Conservation (phyloP, 1,140 invertebrate genomes). For the Trachelipus rathkii region DNA sequence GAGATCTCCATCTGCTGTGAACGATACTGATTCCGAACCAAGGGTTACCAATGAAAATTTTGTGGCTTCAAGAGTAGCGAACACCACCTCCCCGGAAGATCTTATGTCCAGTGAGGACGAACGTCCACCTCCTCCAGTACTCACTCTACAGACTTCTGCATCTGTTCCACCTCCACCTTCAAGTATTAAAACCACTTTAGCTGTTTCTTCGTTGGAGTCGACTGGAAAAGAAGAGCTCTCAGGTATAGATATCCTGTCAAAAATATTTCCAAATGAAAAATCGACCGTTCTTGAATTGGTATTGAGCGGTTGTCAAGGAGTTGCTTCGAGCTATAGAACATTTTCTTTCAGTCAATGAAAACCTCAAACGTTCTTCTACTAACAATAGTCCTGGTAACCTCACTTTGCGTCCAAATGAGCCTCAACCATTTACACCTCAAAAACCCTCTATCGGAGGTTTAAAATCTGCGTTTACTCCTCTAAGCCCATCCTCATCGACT, state of each 20-base stretch:
- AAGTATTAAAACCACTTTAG: no score
- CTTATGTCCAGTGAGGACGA: not conserved
- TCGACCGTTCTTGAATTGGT: slow-evolving; percentile 80
- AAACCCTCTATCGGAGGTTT: slow-evolving; percentile 42
- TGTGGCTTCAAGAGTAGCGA: not conserved
- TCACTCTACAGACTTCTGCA: no score
- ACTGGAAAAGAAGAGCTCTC: slow-evolving; percentile 50
- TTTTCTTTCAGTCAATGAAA: slow-evolving; percentile 52
- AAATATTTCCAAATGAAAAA: slow-evolving; percentile 79
- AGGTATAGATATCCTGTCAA: slow-evolving; percentile 75
- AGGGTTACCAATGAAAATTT: not conserved
- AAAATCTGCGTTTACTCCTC: slow-evolving; percentile 46
- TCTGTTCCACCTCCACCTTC: no score
- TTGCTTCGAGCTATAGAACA: slow-evolving; percentile 73
- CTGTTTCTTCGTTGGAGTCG: no score
- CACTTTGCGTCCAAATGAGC: slow-evolving; percentile 16
- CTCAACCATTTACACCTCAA: slow-evolving; percentile 28
- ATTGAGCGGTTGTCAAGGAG: slow-evolving; percentile 75
- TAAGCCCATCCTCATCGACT: slow-evolving; percentile 22
- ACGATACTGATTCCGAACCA: not conserved
- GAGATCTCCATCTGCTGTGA: not conserved
- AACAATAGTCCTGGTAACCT: slow-evolving; percentile 2
- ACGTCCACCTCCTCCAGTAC: not conserved
- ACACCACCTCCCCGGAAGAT: not conserved
- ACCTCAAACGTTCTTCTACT: slow-evolving; percentile 31